Base-by-base conservation (phyloP, 2,888 invertebrate species). In the Apodemia duryi region DNA sequence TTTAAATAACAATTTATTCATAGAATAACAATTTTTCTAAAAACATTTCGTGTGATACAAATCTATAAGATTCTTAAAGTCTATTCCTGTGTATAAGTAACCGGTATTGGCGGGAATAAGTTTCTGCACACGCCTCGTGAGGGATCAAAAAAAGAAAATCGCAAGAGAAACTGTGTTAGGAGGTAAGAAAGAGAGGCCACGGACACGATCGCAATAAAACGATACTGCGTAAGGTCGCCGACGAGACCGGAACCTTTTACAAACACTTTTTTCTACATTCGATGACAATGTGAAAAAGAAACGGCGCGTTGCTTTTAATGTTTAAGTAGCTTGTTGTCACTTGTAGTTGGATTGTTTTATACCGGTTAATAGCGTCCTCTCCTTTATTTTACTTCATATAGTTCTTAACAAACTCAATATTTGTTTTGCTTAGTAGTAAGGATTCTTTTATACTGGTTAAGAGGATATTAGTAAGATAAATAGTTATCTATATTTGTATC, bases 111-210 rank as follows among this genome's bases (percentile, higher is more conserved):
- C 60, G 67, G 69, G 72, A 72, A 76, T 13, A 83, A 81, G 79
- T 82, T 83, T 79, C 78, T 57, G 78, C 76, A 81, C 82, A 83
- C 81, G 68, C 57, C 57, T 57, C 29, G 57, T 57, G 74, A 77
- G 75, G 70, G 69, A 67, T 64, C 71, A 73, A 74, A 78, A 75
- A 72, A 69, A 73, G 72, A 72, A 73, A 75, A 75, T 75, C 73
- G 78, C 77, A 78, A 78, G 80, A 80, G 88, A 88, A 90, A 90
- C 86, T 91, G 89, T 91, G 91, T 90, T 89, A 91, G 85, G 86
- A 86, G 91, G 91, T 89, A 90, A 91, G 88, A 83, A 85, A 79
- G 80, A 82, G 81, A 83, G 86, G 86, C 85, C 88, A 86, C 80
- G 86, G 85, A 83, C 86, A 83, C 85, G 84, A 78, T 81, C 77